A percentile compares a stretch with the other conserved stretches of the same genome.
These are phyloP conservation scores for Cebus imitator DNA, from an alignment of 2,113 vertebrate genomes.

Conservation along the genomic window DNA sequence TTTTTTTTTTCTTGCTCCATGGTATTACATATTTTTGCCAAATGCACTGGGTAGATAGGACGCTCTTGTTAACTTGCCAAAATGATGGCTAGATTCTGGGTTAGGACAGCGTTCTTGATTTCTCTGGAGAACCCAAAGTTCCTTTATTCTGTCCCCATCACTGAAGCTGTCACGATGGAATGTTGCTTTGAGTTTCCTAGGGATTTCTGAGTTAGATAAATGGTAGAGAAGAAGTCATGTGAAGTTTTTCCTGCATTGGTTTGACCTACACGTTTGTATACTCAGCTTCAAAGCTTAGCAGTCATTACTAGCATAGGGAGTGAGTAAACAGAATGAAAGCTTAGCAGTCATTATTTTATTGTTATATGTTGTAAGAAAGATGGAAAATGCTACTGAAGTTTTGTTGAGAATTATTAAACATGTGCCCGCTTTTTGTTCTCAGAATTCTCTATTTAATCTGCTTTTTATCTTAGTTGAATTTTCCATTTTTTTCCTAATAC, in stretches of 20 bases:
- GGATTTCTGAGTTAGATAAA: background rate
- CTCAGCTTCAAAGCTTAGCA: background rate
- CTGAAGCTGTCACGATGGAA: background rate
- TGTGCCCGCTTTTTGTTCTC: background rate
- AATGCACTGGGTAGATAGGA: background rate
- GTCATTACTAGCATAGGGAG: background rate
- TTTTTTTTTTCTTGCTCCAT: background rate
- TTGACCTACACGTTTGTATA: accelerated
- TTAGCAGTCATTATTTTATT: background rate
- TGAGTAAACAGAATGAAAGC: background rate
- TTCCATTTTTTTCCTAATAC: background rate
- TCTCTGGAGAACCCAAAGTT: background rate
- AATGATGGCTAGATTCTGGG: background rate
- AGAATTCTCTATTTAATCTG: background rate
- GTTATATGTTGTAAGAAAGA: background rate
- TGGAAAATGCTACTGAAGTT: background rate
- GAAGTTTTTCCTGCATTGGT: background rate
- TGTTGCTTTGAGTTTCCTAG: background rate
- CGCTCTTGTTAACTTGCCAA: background rate
- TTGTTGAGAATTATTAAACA: background rate
- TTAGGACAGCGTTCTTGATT: background rate
- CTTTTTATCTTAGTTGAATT: background rate
- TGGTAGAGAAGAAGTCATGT: too few relatives aligned
- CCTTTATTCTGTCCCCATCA: background rate
- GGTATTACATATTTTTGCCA: background rate